phyloP scores from a whole-genome alignment of 2,888 invertebrate genomes.

The Aleiodes alternator region DNA sequence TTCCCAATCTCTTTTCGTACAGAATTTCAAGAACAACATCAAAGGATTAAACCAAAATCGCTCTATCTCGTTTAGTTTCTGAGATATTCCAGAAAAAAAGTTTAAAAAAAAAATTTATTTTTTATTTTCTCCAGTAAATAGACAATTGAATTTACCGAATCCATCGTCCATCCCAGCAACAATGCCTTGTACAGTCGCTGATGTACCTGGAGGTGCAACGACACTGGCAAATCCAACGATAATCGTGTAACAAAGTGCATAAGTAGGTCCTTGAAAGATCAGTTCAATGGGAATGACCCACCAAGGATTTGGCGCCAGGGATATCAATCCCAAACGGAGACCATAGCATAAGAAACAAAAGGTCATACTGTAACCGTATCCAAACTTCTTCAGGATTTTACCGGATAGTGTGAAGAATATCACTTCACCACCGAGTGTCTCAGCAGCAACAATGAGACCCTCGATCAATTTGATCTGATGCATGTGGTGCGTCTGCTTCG shows the following conservation, averaged over 20 bases:
- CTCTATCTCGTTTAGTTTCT: too few relatives aligned
- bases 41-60: too few relatives aligned
- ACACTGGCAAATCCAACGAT: slow-evolving; percentile 82
- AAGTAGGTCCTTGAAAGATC: slow-evolving; percentile 90
- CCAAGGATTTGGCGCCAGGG: slow-evolving; percentile 88
- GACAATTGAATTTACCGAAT: slow-evolving; percentile 77
- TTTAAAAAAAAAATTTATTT: too few relatives aligned
- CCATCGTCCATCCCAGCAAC: slow-evolving; percentile 94
- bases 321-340: slow-evolving; percentile 84
- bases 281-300: slow-evolving; percentile 88
- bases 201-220: slow-evolving; percentile 82
- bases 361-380: slow-evolving; percentile 86
- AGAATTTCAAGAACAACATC: too few relatives aligned
- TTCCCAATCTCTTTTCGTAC: too few relatives aligned
- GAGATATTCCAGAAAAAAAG: too few relatives aligned
- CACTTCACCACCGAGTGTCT: slow-evolving; percentile 87
- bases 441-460: slow-evolving; percentile 86
- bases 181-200: slow-evolving; percentile 90
- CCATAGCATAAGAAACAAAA: slow-evolving; percentile 87
- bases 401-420: slow-evolving; percentile 86
- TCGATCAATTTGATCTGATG: slow-evolving; percentile 86
- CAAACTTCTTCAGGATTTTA: slow-evolving; percentile 86
- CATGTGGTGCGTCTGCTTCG: slow-evolving; percentile 79
- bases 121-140: too few relatives aligned
- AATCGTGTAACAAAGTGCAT: slow-evolving; percentile 89